phyloP scores from a whole-genome alignment of 2,797 vertebrate genomes.

The Numenius phaeopus region DNA sequence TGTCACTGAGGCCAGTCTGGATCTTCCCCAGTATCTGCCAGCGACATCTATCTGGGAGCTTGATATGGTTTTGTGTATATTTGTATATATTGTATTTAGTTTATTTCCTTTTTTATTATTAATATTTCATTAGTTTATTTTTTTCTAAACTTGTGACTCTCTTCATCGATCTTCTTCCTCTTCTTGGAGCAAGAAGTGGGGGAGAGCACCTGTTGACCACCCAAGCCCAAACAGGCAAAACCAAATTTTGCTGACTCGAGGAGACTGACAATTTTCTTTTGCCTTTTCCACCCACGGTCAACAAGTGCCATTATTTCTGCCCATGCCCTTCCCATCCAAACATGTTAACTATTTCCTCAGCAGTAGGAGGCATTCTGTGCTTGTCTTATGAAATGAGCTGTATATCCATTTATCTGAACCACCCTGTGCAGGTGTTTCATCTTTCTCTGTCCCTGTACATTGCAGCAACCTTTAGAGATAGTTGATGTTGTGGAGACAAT shows the following conservation, averaged over 20 bases:
- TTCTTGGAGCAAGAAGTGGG: no score
- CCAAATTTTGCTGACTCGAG: background rate
- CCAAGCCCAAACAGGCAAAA: background rate
- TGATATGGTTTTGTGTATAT: no score
- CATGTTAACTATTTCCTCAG: background rate
- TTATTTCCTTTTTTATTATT: no score
- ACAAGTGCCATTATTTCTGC: background rate
- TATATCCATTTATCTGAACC: background rate
- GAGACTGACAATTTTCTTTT: background rate
- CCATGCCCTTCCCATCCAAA: fast-evolving
- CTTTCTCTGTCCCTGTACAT: background rate
- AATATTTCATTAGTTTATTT: no score
- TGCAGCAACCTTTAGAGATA: background rate
- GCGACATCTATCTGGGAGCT: no score
- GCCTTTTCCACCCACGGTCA: background rate
- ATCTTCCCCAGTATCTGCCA: no score
- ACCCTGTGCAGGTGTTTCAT: fast-evolving
- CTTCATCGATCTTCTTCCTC: no score
- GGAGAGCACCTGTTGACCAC: no score
- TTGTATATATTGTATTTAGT: no score
- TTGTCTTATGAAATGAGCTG: fast-evolving
- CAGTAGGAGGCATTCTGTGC: background rate
- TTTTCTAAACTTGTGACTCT: no score
- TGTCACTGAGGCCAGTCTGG: no score
- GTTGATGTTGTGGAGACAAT: background rate